Base-by-base conservation (phyloP, 2,113 vertebrate species). In the Mugil cephalus region DNA sequence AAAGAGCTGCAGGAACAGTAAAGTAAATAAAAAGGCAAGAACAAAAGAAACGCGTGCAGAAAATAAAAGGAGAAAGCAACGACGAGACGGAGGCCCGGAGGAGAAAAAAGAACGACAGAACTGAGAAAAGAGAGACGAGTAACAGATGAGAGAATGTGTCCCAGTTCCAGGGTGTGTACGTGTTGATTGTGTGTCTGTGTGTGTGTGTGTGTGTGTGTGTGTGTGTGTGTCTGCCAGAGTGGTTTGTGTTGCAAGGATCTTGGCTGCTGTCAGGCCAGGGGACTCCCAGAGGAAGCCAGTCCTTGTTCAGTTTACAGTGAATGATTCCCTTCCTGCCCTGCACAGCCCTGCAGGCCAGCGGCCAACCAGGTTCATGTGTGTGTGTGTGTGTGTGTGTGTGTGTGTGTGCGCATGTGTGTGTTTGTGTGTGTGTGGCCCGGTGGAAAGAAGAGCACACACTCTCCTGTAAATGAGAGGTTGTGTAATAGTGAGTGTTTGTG, bases 311-410 rank as follows among this genome's bases (percentile, higher is more conserved):
- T 92, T 92, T 92, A 91, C 87, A 91, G 92, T 93, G 92, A 94
- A 96, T 95, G 91, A 90, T 93, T 91, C 91, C 92, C 94, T 96
- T 96, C 95, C 95, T 95, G 94, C 93, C 91, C 80, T 74, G 84
- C 87, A 60, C 72, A 93, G 92, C 93, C 93, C 86, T 76, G 68
- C 80, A 69, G 89, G 93, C 94, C 93, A 82, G 74, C 69, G 83
- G 91, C 86, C 85, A 80, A 84, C 86, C 91, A 94, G 75, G 85
- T 81, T 35, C 79, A 53, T 86, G 85, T 83, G 74, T 77, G 70
- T 73, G 67, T 55, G 72, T 67, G 61, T 59, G 76, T 68, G 64
- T 64, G n/a, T 71, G 45, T 69, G 69, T 61, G 60, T 69, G 70
- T 74, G 67, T 69, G 42, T 63, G 62, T 55, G 63, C 74, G 72